These are phyloP conservation scores for Rhabdophis nuchalis DNA, from an alignment of 2,797 vertebrate species.

Conservation along the genomic window DNA sequence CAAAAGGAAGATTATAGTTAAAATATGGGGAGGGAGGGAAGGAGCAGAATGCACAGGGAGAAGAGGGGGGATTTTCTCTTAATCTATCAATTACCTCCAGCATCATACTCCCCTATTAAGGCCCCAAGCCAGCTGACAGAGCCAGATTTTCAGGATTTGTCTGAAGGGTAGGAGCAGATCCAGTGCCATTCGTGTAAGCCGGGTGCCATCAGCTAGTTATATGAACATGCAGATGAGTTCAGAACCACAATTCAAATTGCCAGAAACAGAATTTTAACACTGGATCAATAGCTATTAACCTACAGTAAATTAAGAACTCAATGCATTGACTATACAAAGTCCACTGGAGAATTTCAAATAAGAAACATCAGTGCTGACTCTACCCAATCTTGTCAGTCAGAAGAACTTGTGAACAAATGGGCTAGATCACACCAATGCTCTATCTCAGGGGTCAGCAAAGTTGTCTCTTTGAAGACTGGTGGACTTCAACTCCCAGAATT, in stretches of 20 bases:
- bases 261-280: neutral
- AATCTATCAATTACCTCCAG: neutral
- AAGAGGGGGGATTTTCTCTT: neutral
- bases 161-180: neutral
- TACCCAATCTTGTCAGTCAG: neutral
- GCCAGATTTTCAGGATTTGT: neutral
- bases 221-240: neutral
- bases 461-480: too few species aligned
- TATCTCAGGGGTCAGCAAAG: too few species aligned
- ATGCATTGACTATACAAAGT: neutral
- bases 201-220: slow-evolving; percentile 1
- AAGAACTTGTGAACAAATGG: neutral
- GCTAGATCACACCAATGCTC: neutral
- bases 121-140: neutral
- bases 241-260: neutral
- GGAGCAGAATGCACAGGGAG: neutral
- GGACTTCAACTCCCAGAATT: too few species aligned
- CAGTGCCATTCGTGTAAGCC: neutral
- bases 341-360: neutral
- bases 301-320: neutral
- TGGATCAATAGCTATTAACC: neutral
- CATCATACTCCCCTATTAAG: neutral
- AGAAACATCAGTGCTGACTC: neutral
- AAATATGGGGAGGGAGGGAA: neutral
- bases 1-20: neutral